Evolutionary conservation across 2,797 vertebrate species (phyloP), one percentile per base, ranked within the genome.

Genomic region (Pantherophis vulpinus): DNA sequence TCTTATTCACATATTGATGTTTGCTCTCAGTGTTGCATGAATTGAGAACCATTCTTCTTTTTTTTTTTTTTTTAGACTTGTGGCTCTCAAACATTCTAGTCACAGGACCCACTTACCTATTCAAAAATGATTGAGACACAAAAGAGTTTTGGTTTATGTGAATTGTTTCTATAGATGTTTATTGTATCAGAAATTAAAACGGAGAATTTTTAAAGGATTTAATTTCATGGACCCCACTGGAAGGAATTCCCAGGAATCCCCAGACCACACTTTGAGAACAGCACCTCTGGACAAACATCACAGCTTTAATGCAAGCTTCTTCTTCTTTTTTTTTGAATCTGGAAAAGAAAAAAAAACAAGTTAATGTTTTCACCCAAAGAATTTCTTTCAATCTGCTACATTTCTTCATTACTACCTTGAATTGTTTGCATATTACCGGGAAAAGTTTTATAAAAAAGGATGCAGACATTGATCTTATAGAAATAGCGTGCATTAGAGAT

Each of bases 381-480:
- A 14, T 93, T 95, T 93, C 93, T 90, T 97, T 97, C 92, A 92
- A n/a, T 95, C 94, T 96, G 91, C 92, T 92, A 95, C 96, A 92
- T 93, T 95, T 60, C 92, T 93, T 90, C 91, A 91, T 95, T 96
- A 93, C 94, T 83, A 90, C 94, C 94, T 95, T 95, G 94, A 94
- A 94, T 93, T 90, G 87, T 93, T 96, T 97, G 95, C 95, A 96
- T 95, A 93, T 96, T 95, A 79, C 93, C 96, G 94, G 93, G 96
- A 96, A 95, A 93, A 90, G n/a, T 95, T 87, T 93, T 96, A 86
- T 95, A 95, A 93, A 59, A 95, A 89, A 92, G 88, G 88, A 89
- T 95, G 90, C 92, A 47, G 37, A 27, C 92, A 94, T 95, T 89
- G 86, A 91, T 92, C 94, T 95, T 95, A 95, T 56, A 96, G 95